These are phyloP conservation scores for Buceros bicornis DNA, from an alignment of 2,797 vertebrate species.

Conservation along the genomic window DNA sequence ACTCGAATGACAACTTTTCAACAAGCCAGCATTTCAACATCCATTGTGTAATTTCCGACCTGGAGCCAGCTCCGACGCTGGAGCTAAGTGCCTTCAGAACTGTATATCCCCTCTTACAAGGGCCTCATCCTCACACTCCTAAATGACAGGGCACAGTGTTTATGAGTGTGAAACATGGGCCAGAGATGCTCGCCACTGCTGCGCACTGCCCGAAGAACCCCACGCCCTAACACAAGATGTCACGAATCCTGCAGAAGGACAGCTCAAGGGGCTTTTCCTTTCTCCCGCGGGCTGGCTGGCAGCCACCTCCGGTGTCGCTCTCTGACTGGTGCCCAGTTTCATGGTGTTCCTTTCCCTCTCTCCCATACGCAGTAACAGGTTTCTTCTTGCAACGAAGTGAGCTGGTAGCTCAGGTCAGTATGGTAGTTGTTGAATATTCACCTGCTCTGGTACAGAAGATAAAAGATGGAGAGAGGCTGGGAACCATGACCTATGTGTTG, in stretches of 20 bases:
- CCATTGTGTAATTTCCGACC: slow-evolving; percentile 85
- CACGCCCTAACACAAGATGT: neutral
- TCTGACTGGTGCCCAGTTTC: neutral
- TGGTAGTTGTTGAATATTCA: neutral
- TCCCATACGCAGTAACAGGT: accelerated
- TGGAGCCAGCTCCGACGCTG: slow-evolving; percentile 59
- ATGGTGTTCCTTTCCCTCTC: neutral
- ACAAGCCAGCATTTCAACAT: slow-evolving; percentile 84
- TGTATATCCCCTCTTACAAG: neutral
- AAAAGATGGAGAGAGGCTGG: neutral
- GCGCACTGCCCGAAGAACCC: neutral
- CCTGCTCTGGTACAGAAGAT: neutral
- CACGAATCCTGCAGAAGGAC: neutral
- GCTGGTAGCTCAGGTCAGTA: neutral
- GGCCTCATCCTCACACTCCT: neutral
- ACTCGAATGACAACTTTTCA: slow-evolving; percentile 84
- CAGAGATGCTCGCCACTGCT: neutral
- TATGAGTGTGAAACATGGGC: neutral
- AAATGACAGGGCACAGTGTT: neutral
- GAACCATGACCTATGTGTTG: neutral
- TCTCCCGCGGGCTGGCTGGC: neutral
- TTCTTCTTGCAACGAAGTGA: neutral
- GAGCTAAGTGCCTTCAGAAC: slow-evolving; percentile 73
- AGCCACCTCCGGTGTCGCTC: neutral
- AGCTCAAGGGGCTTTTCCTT: neutral